These are phyloP conservation scores for Myotis pilosus DNA, from an alignment of 2,797 vertebrate species.

Conservation along the genomic window DNA sequence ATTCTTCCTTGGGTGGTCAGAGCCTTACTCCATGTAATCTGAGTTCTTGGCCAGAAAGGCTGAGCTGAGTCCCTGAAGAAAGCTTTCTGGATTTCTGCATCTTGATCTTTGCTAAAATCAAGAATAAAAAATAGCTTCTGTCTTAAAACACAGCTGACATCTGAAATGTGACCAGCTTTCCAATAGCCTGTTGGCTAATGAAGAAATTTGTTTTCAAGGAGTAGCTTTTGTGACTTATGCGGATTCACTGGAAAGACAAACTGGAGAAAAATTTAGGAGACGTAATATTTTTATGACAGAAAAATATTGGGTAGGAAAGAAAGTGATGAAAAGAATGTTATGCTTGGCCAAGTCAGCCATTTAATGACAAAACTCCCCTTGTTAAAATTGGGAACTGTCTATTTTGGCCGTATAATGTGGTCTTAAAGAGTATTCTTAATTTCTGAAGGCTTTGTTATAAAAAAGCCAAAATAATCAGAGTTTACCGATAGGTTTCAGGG, in stretches of 20 bases:
- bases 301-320: slow-evolving; percentile 47
- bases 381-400: slow-evolving; percentile 47
- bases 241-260: slow-evolving; percentile 27
- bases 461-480: slow-evolving; percentile 22
- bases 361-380: slow-evolving; percentile 33
- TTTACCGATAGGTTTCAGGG: slow-evolving; percentile 31
- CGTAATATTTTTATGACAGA: slow-evolving; percentile 17
- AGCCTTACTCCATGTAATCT: neutral
- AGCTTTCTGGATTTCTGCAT: slow-evolving; percentile 7
- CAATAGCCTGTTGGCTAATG: neutral
- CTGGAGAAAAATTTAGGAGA: slow-evolving; percentile 30
- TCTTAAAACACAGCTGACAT: neutral
- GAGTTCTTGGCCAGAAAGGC: neutral
- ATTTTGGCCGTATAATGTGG: slow-evolving; percentile 38
- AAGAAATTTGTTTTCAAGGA: slow-evolving; percentile 41
- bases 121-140: neutral
- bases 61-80: neutral
- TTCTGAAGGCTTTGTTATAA: slow-evolving; percentile 61
- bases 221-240: slow-evolving; percentile 22
- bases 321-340: slow-evolving; percentile 47
- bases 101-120: neutral
- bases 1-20: neutral
- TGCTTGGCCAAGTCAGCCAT: slow-evolving; percentile 23
- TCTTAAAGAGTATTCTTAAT: slow-evolving; percentile 56
- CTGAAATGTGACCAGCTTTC: slow-evolving; percentile 14